Percentiles rank a stretch among this genome's conserved stretches.
Evolutionary conservation across 2,888 invertebrate species (phyloP).

Genomic region (Caradrina clavipalpis): DNA sequence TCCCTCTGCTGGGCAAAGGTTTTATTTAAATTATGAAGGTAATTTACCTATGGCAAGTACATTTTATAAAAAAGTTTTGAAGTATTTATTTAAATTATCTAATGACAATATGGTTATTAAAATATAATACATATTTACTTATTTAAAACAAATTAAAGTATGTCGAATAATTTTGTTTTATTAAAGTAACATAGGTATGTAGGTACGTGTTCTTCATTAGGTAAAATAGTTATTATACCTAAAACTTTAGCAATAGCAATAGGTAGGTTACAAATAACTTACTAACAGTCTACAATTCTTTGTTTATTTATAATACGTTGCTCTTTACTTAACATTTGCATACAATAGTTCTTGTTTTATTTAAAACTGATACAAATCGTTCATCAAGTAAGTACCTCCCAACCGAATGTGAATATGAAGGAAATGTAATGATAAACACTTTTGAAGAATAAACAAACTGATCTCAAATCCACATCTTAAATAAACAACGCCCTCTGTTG

Average conservation of each 20-base stretch:
- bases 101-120: no score
- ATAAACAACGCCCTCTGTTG: slow-evolving; percentile 42
- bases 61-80: no score
- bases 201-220: neutral
- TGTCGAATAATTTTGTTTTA: no score
- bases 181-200: neutral
- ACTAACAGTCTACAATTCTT: neutral
- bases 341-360: slow-evolving; percentile 43
- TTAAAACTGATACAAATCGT: slow-evolving; percentile 36
- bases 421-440: slow-evolving; percentile 51
- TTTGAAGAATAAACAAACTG: slow-evolving; percentile 37
- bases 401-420: slow-evolving; percentile 40
- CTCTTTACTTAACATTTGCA: slow-evolving; percentile 12
- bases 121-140: no score
- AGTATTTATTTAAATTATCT: no score
- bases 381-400: slow-evolving; percentile 17
- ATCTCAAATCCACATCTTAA: slow-evolving; percentile 22
- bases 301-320: neutral
- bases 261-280: no score
- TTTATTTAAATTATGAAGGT: neutral
- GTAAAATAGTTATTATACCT: neutral
- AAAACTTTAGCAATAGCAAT: no score
- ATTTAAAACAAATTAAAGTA: no score
- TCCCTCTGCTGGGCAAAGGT: no score
- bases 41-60: no score